Evolutionary conservation across 2,888 invertebrate genomes (phyloP).

Genomic region (Pecten maximus): DNA sequence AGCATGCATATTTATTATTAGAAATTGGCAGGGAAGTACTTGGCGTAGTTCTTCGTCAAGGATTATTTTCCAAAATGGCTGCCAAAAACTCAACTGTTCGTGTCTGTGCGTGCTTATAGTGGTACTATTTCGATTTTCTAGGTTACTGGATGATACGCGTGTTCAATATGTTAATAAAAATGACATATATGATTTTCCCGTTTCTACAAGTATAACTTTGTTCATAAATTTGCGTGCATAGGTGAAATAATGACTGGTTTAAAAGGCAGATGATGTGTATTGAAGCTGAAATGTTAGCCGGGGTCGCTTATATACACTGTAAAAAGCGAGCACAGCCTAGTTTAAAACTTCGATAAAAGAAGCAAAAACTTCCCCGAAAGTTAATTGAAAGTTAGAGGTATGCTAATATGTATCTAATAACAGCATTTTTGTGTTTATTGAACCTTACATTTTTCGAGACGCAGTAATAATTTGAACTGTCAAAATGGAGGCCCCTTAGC

Average conservation of each 20-base stretch:
- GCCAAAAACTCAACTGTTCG: conserved; percentile 62
- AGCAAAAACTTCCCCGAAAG: conserved; percentile 6
- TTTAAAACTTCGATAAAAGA: conserved; percentile 17
- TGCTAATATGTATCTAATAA: conserved; percentile 6
- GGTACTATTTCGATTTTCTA: conserved; percentile 28
- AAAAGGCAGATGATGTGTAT: conserved; percentile 35
- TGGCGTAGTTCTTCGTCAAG: conserved; percentile 59
- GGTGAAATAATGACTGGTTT: conserved; percentile 13
- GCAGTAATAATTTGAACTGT: conserved; percentile 20
- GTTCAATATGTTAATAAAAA: not conserved
- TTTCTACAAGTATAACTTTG: not conserved
- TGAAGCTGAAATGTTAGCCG: conserved; percentile 24
- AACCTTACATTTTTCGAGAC: not conserved
- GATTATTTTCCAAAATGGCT: conserved; percentile 76
- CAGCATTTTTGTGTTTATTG: not conserved
- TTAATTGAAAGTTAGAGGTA: not conserved
- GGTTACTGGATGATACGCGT: not conserved
- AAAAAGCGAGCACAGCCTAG: not conserved
- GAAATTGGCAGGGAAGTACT: conserved; percentile 35
- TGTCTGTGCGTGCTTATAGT: conserved; percentile 71
- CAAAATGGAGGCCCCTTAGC: conserved; percentile 31
- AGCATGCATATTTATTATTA: conserved; percentile 33
- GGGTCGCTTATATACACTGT: conserved; percentile 2
- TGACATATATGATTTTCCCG: not conserved
- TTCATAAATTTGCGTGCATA: conserved; percentile 14